Evolutionary conservation across 2,113 vertebrate genomes (phyloP).

Genomic region (Bostrychus sinensis): DNA sequence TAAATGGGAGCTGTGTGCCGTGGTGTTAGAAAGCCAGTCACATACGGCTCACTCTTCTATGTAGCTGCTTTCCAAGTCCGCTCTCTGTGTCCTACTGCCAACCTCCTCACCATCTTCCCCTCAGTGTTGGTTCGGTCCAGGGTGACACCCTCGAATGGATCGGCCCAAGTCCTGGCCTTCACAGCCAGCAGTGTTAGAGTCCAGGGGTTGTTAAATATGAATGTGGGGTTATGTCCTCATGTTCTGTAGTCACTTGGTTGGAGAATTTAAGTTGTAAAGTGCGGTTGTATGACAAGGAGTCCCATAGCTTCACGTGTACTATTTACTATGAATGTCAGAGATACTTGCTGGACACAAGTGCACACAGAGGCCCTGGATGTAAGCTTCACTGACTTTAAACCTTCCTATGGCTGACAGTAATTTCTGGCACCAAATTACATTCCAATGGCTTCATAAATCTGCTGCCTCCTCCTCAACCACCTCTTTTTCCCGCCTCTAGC

Average conservation of each 20-base stretch:
- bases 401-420: constrained; percentile 80
- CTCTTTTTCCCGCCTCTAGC: constrained; percentile 47
- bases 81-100: constrained; percentile 49
- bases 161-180: constrained; percentile 65
- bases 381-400: constrained; percentile 79
- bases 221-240: constrained; percentile 60
- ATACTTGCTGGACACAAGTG: constrained; percentile 50
- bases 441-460: constrained; percentile 85
- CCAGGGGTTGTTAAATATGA: constrained; percentile 75
- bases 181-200: constrained; percentile 58
- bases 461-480: constrained; percentile 68
- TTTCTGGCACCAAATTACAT: constrained; percentile 84
- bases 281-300: constrained; percentile 39
- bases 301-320: constrained; percentile 47
- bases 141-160: constrained; percentile 63
- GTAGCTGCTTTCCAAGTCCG: constrained; percentile 40
- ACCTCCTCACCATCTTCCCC: constrained; percentile 60
- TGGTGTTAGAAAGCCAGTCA: constrained; percentile 77
- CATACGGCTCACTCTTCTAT: constrained; percentile 71
- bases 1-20: constrained; percentile 78
- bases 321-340: constrained; percentile 63
- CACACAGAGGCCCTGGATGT: constrained; percentile 63
- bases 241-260: constrained; percentile 47
- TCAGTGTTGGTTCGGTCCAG: constrained; percentile 51
- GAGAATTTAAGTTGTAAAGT: constrained; percentile 30